A percentile compares a stretch with the other conserved stretches of the same genome.
Evolutionary conservation across 2,113 vertebrate genomes (phyloP).

Genomic region (Aplodontia rufa): DNA sequence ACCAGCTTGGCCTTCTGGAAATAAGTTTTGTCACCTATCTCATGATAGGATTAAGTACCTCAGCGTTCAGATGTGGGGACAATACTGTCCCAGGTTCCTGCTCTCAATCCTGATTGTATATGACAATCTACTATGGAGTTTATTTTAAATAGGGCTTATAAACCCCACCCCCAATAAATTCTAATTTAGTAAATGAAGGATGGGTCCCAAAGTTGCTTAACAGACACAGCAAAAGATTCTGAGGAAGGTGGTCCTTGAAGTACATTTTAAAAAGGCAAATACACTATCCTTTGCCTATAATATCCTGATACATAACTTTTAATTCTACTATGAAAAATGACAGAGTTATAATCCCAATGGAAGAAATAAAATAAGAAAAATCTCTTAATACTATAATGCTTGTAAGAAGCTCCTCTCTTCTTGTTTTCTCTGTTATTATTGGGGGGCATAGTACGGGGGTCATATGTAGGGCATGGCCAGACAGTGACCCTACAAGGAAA

Average conservation of each 20-base stretch:
- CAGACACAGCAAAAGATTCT: neutral
- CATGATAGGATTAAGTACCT: neutral
- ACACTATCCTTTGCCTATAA: neutral
- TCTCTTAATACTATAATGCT: neutral
- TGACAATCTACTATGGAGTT: neutral
- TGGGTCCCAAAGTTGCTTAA: neutral
- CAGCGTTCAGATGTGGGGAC: accelerated
- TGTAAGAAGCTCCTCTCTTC: conserved; percentile 8
- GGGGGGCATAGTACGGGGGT: neutral
- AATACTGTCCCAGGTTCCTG: neutral
- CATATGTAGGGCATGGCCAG: conserved; percentile 35
- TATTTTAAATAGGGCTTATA: neutral
- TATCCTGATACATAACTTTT: neutral
- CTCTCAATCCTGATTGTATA: neutral
- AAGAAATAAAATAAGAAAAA: conserved; percentile 38
- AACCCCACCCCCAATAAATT: neutral
- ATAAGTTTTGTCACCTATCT: neutral
- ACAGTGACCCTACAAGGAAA: conserved; percentile 23
- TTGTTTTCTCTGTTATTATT: neutral
- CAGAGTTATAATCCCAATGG: neutral
- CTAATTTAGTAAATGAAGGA: neutral
- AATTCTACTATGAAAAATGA: conserved; percentile 36
- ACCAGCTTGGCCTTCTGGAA: neutral
- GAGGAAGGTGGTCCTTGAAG: neutral
- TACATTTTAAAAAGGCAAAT: neutral